Evolutionary conservation across 2,797 vertebrate genomes (phyloP).

Genomic region (Parauchenoglanis ngamensis): DNA sequence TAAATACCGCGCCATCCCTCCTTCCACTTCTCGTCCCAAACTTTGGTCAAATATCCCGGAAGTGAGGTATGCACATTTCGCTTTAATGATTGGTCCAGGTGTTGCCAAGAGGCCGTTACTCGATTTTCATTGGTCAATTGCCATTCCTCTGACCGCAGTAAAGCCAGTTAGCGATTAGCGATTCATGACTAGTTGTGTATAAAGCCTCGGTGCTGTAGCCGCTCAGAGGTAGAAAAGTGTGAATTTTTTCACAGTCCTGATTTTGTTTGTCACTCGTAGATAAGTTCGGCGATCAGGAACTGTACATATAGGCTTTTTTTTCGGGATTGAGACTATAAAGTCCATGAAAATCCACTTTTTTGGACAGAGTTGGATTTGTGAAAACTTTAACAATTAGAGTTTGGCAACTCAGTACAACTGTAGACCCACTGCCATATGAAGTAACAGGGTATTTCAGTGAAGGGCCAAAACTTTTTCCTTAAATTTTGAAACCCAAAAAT

Average conservation of each 20-base stretch:
- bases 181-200: background rate
- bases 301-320: background rate
- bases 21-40: constrained; percentile 14
- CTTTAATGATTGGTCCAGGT: constrained; percentile 46
- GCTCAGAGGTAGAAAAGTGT: background rate
- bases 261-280: background rate
- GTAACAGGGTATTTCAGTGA: background rate
- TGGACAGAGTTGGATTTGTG: background rate
- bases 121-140: constrained; percentile 35
- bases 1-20: constrained; percentile 79
- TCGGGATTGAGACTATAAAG: background rate
- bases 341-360: background rate
- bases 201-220: background rate
- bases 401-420: background rate
- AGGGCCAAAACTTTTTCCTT: background rate
- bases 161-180: background rate
- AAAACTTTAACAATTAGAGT: background rate
- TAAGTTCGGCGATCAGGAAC: background rate
- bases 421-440: background rate
- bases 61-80: background rate
- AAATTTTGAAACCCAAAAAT: no score
- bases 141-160: background rate
- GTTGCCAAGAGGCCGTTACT: constrained; percentile 7
- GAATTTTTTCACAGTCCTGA: no score
- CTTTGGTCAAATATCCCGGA: background rate